Percentiles rank a stretch among this genome's conserved stretches.
phyloP scores from a whole-genome alignment of 2,113 vertebrate genomes.

The Rhinoderma darwinii region DNA sequence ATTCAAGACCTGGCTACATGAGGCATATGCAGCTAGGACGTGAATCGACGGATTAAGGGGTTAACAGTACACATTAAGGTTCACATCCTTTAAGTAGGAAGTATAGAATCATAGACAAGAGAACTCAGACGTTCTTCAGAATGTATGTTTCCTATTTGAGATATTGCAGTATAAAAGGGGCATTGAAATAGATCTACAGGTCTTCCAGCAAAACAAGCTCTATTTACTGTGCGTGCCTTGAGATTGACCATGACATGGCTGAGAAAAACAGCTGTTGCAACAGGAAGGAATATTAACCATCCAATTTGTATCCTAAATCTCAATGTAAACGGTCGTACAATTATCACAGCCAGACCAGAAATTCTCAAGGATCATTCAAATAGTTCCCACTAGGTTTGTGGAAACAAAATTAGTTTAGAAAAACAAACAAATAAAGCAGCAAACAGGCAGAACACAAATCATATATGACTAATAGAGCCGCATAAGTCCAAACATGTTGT shows the following conservation, averaged over 20 bases:
- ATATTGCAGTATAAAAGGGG: background rate
- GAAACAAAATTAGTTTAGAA: background rate
- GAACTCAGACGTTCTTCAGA: too few relatives aligned
- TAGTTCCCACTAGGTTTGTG: background rate
- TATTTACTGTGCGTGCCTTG: background rate
- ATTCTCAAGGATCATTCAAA: conserved; percentile 5
- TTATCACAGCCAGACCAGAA: conserved; percentile 28
- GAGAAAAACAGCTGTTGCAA: conserved; percentile 25
- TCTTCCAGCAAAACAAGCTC: background rate
- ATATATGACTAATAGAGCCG: background rate
- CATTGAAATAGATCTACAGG: background rate
- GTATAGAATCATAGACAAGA: too few relatives aligned
- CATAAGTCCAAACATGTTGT: background rate
- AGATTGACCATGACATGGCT: background rate
- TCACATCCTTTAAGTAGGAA: too few relatives aligned
- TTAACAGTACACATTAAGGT: too few relatives aligned
- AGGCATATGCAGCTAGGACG: too few relatives aligned
- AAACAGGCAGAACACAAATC: background rate
- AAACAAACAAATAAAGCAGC: conserved; percentile 8
- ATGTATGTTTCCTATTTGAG: background rate
- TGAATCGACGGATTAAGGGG: too few relatives aligned
- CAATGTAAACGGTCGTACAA: conserved; percentile 26
- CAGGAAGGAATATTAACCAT: conserved; percentile 42
- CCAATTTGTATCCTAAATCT: conserved; percentile 17
- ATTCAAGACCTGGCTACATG: too few relatives aligned